Conservation (phyloP, 2,113 vertebrate species). For the Naja naja region DNA sequence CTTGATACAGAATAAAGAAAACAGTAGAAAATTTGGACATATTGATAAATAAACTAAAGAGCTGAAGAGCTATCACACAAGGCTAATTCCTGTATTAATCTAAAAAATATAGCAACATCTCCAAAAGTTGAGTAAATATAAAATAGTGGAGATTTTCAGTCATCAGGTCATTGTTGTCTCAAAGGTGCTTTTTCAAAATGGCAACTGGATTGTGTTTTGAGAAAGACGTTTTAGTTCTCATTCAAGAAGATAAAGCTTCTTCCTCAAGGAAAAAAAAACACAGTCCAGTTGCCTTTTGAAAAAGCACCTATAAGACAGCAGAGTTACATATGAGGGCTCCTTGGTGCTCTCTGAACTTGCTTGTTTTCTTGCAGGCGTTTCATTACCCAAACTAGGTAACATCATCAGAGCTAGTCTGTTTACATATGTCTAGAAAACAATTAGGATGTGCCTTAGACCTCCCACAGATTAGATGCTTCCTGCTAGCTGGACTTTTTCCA, state of each 20-base stretch:
- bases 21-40: background rate
- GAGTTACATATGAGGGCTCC: too few species aligned
- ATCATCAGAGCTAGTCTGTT: too few species aligned
- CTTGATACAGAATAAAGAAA: background rate
- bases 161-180: too few species aligned
- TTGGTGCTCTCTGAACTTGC: too few species aligned
- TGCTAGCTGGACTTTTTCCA: background rate
- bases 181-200: too few species aligned
- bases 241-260: background rate
- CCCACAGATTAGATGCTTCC: background rate
- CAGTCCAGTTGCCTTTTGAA: background rate
- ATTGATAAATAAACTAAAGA: background rate
- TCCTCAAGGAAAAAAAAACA: background rate
- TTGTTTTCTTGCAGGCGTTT: too few species aligned
- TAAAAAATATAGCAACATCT: background rate
- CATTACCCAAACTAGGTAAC: too few species aligned
- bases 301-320: background rate
- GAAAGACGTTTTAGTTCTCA: background rate
- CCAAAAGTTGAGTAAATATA: background rate
- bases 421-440: background rate
- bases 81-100: background rate
- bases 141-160: background rate
- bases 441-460: background rate
- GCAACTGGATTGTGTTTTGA: too few species aligned
- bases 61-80: background rate